Percentiles rank a stretch among this genome's conserved stretches.
These are phyloP conservation scores for Danaus melanippus DNA, from an alignment of 1,140 invertebrate genomes.

Conservation along the genomic window DNA sequence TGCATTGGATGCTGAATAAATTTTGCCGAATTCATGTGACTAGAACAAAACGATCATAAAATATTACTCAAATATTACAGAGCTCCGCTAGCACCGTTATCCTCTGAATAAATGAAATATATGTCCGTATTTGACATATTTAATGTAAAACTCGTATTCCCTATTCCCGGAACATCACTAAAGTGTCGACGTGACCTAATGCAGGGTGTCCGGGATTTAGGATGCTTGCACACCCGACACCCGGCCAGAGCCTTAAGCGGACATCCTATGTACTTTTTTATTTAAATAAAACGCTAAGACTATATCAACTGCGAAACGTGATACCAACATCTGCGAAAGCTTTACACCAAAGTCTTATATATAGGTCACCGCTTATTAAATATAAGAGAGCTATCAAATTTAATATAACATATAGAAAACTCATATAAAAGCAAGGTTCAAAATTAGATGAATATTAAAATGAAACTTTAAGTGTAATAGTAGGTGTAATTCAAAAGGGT, in stretches of 20 bases:
- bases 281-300: constrained; percentile 14
- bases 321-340: not conserved
- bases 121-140: constrained; percentile 13
- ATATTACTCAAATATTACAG: no score
- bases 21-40: no score
- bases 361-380: not conserved
- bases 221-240: constrained; percentile 8
- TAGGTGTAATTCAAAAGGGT: no score
- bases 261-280: constrained; percentile 11
- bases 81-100: not conserved
- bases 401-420: no score
- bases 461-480: no score
- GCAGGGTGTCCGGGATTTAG: constrained; percentile 12
- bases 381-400: no score
- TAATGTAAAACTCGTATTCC: constrained; percentile 11
- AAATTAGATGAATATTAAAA: no score
- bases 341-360: not conserved
- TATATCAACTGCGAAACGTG: constrained; percentile 7
- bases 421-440: no score
- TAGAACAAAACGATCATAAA: no score
- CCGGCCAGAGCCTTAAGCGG: constrained; percentile 9
- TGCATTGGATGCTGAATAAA: no score
- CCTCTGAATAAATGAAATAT: constrained; percentile 15
- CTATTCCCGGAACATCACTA: constrained; percentile 17
- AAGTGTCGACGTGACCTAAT: constrained; percentile 17